Conservation (phyloP, 2,888 invertebrate genomes). For the Beris chalybata region DNA sequence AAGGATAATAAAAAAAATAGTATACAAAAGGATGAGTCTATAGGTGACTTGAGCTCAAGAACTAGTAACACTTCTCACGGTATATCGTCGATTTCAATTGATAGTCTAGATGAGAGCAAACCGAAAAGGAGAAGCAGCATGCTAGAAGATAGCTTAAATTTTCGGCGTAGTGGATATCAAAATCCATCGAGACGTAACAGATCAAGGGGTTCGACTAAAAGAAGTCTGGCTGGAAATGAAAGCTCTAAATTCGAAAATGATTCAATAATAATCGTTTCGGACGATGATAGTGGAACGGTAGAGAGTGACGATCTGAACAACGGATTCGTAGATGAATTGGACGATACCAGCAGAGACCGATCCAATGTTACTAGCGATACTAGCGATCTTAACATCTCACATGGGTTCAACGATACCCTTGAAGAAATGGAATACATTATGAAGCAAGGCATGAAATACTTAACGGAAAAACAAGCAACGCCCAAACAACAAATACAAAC, state of each 20-base stretch:
- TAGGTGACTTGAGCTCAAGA: background rate
- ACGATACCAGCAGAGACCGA: constrained; percentile 25
- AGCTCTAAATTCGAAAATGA: constrained; percentile 42
- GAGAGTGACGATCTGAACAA: constrained; percentile 30
- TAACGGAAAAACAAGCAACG: constrained; percentile 38
- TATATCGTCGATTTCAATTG: constrained; percentile 27
- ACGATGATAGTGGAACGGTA: constrained; percentile 34
- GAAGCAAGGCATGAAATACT: constrained; percentile 51
- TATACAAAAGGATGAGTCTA: background rate
- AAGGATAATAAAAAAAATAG: background rate
- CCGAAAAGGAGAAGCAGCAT: constrained; percentile 13
- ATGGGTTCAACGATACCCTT: constrained; percentile 55
- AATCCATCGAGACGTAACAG: background rate
- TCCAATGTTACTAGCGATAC: constrained; percentile 23
- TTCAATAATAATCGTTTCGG: constrained; percentile 25
- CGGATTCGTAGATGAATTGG: constrained; percentile 27
- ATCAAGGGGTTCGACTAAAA: background rate
- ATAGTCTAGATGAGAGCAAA: constrained; percentile 21
- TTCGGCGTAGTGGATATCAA: background rate
- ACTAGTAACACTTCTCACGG: constrained; percentile 26
- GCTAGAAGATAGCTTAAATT: constrained; percentile 29
- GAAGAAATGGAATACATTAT: constrained; percentile 57
- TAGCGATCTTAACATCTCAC: constrained; percentile 41
- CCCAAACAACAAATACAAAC: constrained; percentile 25
- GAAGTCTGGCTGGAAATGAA: constrained; percentile 16